Evolutionary conservation across 1,140 invertebrate species (phyloP).

Genomic region (Episyrphus balteatus): DNA sequence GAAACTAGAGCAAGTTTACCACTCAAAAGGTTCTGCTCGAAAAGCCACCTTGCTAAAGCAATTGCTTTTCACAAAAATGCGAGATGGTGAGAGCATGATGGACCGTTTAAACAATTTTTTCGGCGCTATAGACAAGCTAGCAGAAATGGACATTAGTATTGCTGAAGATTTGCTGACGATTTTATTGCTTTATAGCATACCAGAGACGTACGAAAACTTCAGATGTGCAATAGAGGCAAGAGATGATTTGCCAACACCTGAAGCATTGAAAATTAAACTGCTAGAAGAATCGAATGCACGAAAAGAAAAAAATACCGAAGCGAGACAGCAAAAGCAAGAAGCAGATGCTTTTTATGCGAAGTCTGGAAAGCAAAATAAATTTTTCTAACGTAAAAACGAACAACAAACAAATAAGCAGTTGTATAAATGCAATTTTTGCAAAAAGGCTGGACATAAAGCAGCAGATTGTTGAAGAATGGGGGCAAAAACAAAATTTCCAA

Average conservation of each 20-base stretch:
- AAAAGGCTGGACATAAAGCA: neutral
- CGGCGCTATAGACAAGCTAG: conserved; percentile 13
- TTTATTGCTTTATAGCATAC: conserved; percentile 19
- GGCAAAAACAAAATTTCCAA: too few species aligned
- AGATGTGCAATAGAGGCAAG: conserved; percentile 17
- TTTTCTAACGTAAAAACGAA: neutral
- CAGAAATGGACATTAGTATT: conserved; percentile 9
- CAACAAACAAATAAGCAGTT: neutral
- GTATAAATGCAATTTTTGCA: neutral
- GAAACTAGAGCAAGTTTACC: conserved; percentile 7
- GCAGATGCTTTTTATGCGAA: neutral
- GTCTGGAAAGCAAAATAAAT: neutral
- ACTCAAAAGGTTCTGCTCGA: conserved; percentile 14
- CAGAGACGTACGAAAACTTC: conserved; percentile 18
- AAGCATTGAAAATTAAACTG: too few species aligned
- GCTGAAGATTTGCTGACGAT: conserved; percentile 13
- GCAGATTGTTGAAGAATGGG: neutral
- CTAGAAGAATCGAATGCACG: neutral
- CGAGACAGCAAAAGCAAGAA: neutral
- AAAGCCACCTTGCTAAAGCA: conserved; percentile 15
- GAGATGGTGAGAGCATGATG: conserved; percentile 9
- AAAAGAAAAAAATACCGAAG: neutral
- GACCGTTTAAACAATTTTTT: conserved; percentile 16
- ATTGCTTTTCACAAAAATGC: conserved; percentile 7
- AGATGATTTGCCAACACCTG: conserved; percentile 8